A percentile compares a stretch with the other conserved stretches of the same genome.
Evolutionary conservation across 2,113 vertebrate species (phyloP).

Genomic region (Tiliqua scincoides): DNA sequence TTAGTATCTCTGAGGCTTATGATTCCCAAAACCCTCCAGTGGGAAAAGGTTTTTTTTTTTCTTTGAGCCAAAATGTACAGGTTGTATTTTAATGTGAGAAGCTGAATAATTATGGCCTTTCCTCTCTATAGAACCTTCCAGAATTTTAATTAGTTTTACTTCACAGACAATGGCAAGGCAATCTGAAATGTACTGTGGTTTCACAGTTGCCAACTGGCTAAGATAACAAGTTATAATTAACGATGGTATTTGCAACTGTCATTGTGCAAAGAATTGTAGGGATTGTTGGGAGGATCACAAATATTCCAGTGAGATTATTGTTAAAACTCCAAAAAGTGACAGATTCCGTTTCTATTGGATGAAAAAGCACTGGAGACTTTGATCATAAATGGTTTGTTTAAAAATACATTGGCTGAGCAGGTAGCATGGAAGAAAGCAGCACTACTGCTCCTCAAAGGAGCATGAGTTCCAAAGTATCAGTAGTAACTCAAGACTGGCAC

Average conservation of each 20-base stretch:
- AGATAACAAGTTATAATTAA: constrained; percentile 36
- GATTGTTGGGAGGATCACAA: constrained; percentile 13
- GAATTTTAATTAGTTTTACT: constrained; percentile 32
- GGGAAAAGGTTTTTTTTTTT: background rate
- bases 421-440: background rate
- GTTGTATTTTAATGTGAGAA: constrained; percentile 1
- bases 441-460: background rate
- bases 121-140: background rate
- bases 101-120: constrained; percentile 21
- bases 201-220: constrained; percentile 31
- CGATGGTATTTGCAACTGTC: constrained; percentile 15
- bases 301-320: constrained; percentile 5
- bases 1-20: background rate
- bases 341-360: background rate
- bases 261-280: background rate
- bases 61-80: background rate
- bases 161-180: constrained; percentile 19
- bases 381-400: background rate
- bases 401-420: background rate
- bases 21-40: background rate
- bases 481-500: background rate
- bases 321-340: constrained; percentile 1
- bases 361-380: background rate
- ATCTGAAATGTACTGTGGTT: constrained; percentile 25
- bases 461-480: background rate